These are phyloP conservation scores for Arnoldichthys spilopterus DNA, from an alignment of 2,797 vertebrate species.

Conservation along the genomic window DNA sequence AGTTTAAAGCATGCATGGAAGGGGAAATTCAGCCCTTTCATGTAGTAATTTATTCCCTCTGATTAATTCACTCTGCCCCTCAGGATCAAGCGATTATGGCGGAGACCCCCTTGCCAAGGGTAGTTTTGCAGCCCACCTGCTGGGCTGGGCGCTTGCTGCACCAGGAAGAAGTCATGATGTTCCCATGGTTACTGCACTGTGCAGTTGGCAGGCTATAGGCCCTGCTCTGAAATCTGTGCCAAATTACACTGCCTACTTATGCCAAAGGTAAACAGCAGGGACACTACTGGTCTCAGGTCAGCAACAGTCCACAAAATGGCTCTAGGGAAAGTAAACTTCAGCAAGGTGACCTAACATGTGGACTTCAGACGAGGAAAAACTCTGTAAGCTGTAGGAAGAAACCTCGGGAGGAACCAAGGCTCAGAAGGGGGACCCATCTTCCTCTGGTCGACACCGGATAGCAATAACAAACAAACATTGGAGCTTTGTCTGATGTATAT, in stretches of 20 bases:
- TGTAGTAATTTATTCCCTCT: conserved; percentile 77
- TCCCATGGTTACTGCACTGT: conserved; percentile 54
- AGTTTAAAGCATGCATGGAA: conserved; percentile 32
- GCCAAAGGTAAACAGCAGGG: neutral
- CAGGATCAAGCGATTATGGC: conserved; percentile 69
- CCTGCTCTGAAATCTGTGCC: conserved; percentile 46
- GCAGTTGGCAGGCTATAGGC: conserved; percentile 33
- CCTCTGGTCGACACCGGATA: too few relatives aligned
- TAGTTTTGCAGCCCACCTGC: conserved; percentile 45
- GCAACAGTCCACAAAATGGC: neutral
- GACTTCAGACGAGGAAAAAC: too few relatives aligned
- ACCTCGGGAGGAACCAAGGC: too few relatives aligned
- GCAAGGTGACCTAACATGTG: neutral
- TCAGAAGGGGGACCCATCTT: too few relatives aligned
- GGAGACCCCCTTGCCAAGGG: conserved; percentile 51
- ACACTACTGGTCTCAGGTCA: conserved; percentile 11
- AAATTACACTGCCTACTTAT: conserved; percentile 12
- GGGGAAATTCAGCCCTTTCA: conserved; percentile 66
- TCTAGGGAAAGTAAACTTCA: neutral
- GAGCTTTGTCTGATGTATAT: too few relatives aligned
- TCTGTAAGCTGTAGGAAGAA: too few relatives aligned
- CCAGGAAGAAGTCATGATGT: conserved; percentile 47
- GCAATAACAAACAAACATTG: too few relatives aligned
- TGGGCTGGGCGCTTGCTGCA: conserved; percentile 32
- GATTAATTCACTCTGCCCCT: conserved; percentile 75